Base-by-base conservation (phyloP, 2,888 invertebrate species). In the Tinea trinotella region DNA sequence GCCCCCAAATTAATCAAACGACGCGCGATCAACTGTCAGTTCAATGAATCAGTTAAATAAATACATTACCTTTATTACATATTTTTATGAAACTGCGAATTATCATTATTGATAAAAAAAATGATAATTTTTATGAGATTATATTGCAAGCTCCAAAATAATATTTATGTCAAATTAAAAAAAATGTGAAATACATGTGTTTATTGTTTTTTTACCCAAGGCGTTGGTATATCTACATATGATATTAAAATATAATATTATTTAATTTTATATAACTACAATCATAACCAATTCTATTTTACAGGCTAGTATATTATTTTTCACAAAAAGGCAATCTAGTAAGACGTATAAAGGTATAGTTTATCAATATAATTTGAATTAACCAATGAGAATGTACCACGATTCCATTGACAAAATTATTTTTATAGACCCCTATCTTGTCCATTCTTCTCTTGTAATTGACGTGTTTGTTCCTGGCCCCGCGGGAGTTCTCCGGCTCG, bases 331-430 rank as follows among this genome's bases (percentile, higher is more conserved):
- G n/a, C n/a, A n/a, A n/a, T 22, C 22, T 22, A 22, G 7, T 22
- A 22, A 22, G 7, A 5, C 3, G 7, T 22, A 22, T 22, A 22
- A 22, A 22, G 7, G 3, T 5, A 22, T 22, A 22, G 7, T 5
- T 22, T 22, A 22, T 5, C 22, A 22, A 3, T 22, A 22, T 22
- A 48, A 54, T 19, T 48, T 30, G 30, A 54, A 54, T 40, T 15
- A 12, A 20, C 53, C 53, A 53, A 53, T 53, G 40, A 6, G 40
- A 20, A 1, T n/a, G 5, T 7, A 20, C 36, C 54, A 54, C 54
- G 54, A 54, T 22, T 15, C 35, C 81, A 81, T 76, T 76, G 82
- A 78, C 82, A 82, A 78, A 63, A 62, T 58, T 61, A n/a, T n/a
- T n/a, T n/a, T n/a, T n/a, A 60, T 59, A 60, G 54, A 57, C 59